Percentiles rank a stretch among this genome's conserved stretches.
These are phyloP conservation scores for Nymphalis io DNA, from an alignment of 1,140 invertebrate species.

Conservation along the genomic window DNA sequence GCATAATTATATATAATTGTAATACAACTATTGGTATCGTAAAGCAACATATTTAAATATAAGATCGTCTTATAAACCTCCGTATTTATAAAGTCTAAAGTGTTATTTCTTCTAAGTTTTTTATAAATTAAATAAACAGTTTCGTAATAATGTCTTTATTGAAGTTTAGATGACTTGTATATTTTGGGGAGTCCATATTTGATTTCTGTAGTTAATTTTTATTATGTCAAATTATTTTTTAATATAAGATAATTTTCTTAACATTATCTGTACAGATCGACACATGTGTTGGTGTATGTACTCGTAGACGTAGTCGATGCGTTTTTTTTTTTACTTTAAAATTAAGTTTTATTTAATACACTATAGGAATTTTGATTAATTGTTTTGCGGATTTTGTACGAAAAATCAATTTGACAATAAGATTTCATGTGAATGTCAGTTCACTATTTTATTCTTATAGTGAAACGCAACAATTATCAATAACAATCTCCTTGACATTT, in stretches of 20 bases:
- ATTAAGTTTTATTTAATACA: not conserved
- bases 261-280: conserved; percentile 5
- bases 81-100: not conserved
- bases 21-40: not conserved
- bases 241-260: not conserved
- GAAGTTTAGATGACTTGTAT: conserved; percentile 21
- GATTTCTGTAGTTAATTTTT: conserved; percentile 13
- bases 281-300: conserved; percentile 1
- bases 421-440: not conserved
- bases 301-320: not conserved
- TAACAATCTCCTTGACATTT: not conserved
- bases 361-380: not conserved
- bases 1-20: not conserved
- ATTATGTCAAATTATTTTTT: not conserved
- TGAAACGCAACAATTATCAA: conserved; percentile 1
- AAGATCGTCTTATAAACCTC: not conserved
- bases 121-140: not conserved
- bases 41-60: not conserved
- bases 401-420: not conserved
- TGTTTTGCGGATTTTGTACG: not conserved
- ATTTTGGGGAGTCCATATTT: conserved; percentile 15
- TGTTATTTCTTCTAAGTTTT: not conserved
- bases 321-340: not conserved
- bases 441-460: not conserved
- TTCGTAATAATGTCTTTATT: conserved; percentile 14